Evolutionary conservation across 2,888 invertebrate species (phyloP), one percentile per base, ranked within the genome.

Genomic region (Bibio marci): DNA sequence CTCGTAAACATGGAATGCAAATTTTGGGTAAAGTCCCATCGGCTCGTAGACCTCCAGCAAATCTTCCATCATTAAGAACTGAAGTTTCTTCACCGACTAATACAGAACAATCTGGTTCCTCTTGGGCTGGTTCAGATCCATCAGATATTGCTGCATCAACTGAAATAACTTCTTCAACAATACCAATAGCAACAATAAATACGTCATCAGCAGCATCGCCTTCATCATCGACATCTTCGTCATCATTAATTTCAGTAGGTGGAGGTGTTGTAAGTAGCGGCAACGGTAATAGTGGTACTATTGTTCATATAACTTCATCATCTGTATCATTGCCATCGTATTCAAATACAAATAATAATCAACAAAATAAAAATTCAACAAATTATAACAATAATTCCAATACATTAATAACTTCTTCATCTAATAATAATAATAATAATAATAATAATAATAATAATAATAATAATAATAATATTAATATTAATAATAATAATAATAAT

Each of bases 1-100:
- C 81, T 63, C 87, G 87, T 69, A 94, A 94, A 79, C 92, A 95
- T 92, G 95, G 95, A 76, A 88, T 97, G 83, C 97, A 97, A 83
- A 85, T 83, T 72, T 80, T 98, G 80, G 97, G 97, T 70, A 97
- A 95, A 79, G 88, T 95, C 69, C 88, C 87, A 65, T 86, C 85
- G 68, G 88, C 90, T 64, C 83, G 97, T 70, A 83, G 97, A 65
- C 91, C 95, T 71, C 95, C 97, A 65, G 92, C 90, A 63, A 92
- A 95, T 73, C 73, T 97, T 68, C 97, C 97, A 63, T 97, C 95
- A 76, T 70, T 97, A 70, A 97, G 92, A 75, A 90, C 94, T 64
- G 97, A 98, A 73, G 72, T 67, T 45, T 57, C 48, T 49, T 50
- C 52, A 47, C 76, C 77, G 58, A 74, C 70, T 56, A 31, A 30